Evolutionary conservation across 2,797 vertebrate genomes (phyloP), one percentile per base, ranked within the genome.

Genomic region (Ctenopoma multispine): DNA sequence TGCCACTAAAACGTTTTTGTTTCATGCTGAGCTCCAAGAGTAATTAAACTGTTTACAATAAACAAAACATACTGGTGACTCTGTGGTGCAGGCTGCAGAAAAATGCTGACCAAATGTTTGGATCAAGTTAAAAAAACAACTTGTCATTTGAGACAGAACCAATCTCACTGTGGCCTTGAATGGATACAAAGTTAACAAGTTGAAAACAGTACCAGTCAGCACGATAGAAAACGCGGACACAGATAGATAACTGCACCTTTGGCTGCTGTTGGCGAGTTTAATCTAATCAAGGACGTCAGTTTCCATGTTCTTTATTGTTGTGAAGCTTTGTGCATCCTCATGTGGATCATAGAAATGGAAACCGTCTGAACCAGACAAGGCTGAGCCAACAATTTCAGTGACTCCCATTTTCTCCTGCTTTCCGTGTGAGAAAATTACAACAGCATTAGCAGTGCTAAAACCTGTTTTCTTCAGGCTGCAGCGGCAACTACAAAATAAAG

Each of bases 291-390:
- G 66, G 82, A 80, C 65, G 61, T 56, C 75, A 77, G 80, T 90
- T 86, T 87, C 81, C 82, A 82, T 72, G 77, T n/a, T 64, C 63
- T 66, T 78, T 80, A 85, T 75, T 85, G 83, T 79, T 81, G 65
- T 49, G 72, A 83, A 73, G 76, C 80, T 79, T 75, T 3, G 47
- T 72, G 69, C 84, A 85, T 89, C 82, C 71, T 83, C 82, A 69
- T 71, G 36, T 5, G 56, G 79, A 80, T 78, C 71, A 86, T 79
- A 89, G 81, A 62, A 70, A 85, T 85, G 87, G 87, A 91, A 89
- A 89, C 46, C n/a, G 6, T 47, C 72, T 20, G 61, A 68, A 24
- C 61, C 78, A 73, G 63, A 46, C 34, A 10, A 38, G 62, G 66
- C n/a, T 64, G 61, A 68, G 77, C 66, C 69, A 68, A 38, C 23